Conservation (phyloP, 2,888 invertebrate species). For the Drosophila heteroneura region DNA sequence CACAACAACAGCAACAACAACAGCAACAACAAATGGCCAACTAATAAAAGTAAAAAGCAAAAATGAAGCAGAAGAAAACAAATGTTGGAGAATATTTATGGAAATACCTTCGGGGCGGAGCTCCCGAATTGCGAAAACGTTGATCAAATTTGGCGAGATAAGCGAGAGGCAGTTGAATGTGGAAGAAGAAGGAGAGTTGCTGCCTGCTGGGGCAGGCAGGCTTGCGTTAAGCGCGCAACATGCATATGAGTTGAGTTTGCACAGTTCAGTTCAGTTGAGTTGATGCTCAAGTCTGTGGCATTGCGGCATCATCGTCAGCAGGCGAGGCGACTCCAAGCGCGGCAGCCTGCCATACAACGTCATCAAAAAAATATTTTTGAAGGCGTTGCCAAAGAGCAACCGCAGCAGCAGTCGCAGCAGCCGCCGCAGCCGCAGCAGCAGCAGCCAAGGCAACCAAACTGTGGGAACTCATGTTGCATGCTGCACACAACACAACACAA, state of each 20-base stretch:
- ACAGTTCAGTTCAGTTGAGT: conserved; percentile 9
- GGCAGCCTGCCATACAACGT: conserved; percentile 75
- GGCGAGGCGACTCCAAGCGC: conserved; percentile 23
- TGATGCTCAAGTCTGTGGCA: conserved; percentile 32
- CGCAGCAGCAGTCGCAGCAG: conserved; percentile 62
- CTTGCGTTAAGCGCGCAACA: conserved; percentile 20
- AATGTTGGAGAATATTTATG: conserved; percentile 72
- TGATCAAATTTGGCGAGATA: conserved; percentile 81
- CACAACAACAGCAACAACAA: conserved; percentile 50
- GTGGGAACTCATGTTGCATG: conserved; percentile 80
- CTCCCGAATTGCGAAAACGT: conserved; percentile 85
- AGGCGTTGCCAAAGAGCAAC: conserved; percentile 80
- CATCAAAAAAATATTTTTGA: conserved; percentile 70
- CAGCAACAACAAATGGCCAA: conserved; percentile 51
- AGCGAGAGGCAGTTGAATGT: conserved; percentile 22
- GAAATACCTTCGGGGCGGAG: conserved; percentile 84
- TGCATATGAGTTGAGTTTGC: not conserved
- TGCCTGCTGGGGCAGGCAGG: not conserved
- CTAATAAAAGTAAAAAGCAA: conserved; percentile 73
- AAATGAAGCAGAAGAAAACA: conserved; percentile 30
- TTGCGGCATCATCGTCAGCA: conserved; percentile 53
- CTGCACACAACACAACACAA: conserved; percentile 59
- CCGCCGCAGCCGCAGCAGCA: conserved; percentile 49
- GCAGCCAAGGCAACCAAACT: conserved; percentile 49
- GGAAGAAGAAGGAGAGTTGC: conserved; percentile 32